These are phyloP conservation scores for Noturus placidus DNA, from an alignment of 2,113 vertebrate species.

Conservation along the genomic window DNA sequence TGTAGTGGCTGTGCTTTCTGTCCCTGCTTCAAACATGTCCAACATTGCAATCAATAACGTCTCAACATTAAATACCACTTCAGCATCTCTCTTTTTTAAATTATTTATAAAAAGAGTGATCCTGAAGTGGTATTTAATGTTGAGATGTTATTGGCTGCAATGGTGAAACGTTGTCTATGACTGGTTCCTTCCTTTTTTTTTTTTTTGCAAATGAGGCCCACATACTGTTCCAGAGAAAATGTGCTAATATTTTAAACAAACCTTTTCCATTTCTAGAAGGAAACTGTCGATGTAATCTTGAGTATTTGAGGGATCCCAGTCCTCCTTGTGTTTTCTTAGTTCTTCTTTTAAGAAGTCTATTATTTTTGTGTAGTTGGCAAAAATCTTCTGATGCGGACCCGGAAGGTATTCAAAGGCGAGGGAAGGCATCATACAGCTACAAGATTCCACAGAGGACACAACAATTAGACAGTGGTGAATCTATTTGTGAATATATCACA, in stretches of 20 bases:
- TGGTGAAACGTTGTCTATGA: not conserved
- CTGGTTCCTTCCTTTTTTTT: not conserved
- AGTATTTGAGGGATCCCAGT: conserved; percentile 60
- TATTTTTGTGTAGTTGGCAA: conserved; percentile 53
- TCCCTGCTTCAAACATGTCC: conserved; percentile 73
- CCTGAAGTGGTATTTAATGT: no score
- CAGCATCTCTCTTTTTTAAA: conserved; percentile 16
- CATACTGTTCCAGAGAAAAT: not conserved
- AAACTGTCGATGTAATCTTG: conserved; percentile 67
- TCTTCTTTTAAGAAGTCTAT: conserved; percentile 55
- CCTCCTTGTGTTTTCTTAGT: conserved; percentile 53
- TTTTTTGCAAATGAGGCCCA: not conserved
- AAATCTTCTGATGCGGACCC: conserved; percentile 55
- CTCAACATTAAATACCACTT: conserved; percentile 61
- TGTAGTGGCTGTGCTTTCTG: conserved; percentile 71
- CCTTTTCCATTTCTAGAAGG: conserved; percentile 63
- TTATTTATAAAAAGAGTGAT: not conserved
- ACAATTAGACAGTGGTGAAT: not conserved
- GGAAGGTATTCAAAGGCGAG: conserved; percentile 60
- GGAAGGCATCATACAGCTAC: conserved; percentile 65
- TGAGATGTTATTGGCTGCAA: no score
- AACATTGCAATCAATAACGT: conserved; percentile 51
- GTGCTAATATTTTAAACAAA: conserved; percentile 30
- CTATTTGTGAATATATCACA: not conserved
- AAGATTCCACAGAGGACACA: not conserved